A percentile compares a stretch with the other conserved stretches of the same genome.
Evolutionary conservation across 2,888 invertebrate genomes (phyloP).

Genomic region (Cheilosia grossa): DNA sequence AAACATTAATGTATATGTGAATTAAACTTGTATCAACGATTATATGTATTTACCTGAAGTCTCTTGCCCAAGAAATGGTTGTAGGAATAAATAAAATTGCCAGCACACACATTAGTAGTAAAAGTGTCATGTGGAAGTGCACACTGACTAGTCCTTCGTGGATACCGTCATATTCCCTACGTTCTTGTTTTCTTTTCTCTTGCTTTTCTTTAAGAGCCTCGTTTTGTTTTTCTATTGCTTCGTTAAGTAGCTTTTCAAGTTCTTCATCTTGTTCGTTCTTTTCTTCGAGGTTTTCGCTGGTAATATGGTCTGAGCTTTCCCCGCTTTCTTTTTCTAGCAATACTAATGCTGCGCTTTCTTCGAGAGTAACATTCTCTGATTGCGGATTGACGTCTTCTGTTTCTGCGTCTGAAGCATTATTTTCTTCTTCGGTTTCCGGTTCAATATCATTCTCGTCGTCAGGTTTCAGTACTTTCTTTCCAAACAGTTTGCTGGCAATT

Average conservation of each 20-base stretch:
- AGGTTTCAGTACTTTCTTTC: slow-evolving; percentile 36
- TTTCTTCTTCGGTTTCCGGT: not conserved
- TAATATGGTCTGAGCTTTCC: not conserved
- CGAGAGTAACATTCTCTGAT: slow-evolving; percentile 51
- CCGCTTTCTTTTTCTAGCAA: not conserved
- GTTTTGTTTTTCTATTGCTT: slow-evolving; percentile 73
- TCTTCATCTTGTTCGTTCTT: slow-evolving; percentile 64
- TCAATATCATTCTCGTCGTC: not conserved
- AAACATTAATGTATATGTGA: not conserved
- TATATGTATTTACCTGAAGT: slow-evolving; percentile 87
- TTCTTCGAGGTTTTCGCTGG: not conserved
- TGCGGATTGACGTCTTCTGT: not conserved
- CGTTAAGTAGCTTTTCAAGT: slow-evolving; percentile 75
- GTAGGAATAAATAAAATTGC: slow-evolving; percentile 89
- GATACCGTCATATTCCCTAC: slow-evolving; percentile 76
- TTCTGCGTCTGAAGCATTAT: not conserved
- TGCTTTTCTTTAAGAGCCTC: slow-evolving; percentile 63
- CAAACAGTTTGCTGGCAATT: slow-evolving; percentile 78
- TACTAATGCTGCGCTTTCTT: not conserved
- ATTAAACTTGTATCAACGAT: not conserved
- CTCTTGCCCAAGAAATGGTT: slow-evolving; percentile 91
- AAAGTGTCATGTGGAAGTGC: slow-evolving; percentile 89
- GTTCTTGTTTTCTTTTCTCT: slow-evolving; percentile 74
- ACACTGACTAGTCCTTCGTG: slow-evolving; percentile 84
- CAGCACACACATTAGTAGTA: slow-evolving; percentile 87